phyloP scores from a whole-genome alignment of 1,140 invertebrate genomes.

The Megalonaias nervosa region DNA sequence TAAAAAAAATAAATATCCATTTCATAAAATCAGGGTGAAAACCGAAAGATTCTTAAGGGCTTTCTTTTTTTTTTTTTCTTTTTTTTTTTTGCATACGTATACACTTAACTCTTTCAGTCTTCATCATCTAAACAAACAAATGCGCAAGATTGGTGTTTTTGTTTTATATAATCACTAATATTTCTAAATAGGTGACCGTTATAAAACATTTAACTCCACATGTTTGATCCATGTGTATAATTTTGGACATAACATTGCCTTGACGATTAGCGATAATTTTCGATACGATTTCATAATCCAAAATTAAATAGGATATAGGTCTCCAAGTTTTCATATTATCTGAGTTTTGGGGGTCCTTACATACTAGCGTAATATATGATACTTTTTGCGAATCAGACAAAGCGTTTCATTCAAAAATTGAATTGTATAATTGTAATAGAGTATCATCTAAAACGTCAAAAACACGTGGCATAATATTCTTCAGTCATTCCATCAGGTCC shows the following conservation, averaged over 20 bases:
- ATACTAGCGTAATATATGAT: slow-evolving; percentile 39
- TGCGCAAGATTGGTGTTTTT: too few species aligned
- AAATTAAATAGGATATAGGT: slow-evolving; percentile 46
- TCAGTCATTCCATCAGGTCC: slow-evolving; percentile 42
- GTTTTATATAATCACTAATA: too few species aligned
- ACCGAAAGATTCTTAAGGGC: too few species aligned
- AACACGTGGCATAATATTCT: slow-evolving; percentile 43
- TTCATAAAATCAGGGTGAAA: too few species aligned
- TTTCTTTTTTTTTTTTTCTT: too few species aligned
- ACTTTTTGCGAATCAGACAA: slow-evolving; percentile 34
- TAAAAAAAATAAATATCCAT: too few species aligned
- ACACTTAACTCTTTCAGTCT: too few species aligned
- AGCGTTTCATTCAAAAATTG: slow-evolving; percentile 28
- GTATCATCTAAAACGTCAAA: slow-evolving; percentile 32
- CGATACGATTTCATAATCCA: slow-evolving; percentile 45
- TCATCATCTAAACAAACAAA: too few species aligned
- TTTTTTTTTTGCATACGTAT: too few species aligned
- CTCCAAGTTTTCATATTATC: slow-evolving; percentile 36
- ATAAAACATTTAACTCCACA: too few species aligned
- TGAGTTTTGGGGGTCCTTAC: slow-evolving; percentile 35
- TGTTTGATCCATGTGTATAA: neutral
- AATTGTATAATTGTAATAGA: slow-evolving; percentile 29
- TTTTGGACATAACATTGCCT: slow-evolving; percentile 17
- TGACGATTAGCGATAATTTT: slow-evolving; percentile 37
- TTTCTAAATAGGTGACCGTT: too few species aligned